A percentile compares a stretch with the other conserved stretches of the same genome.
phyloP scores from a whole-genome alignment of 1,140 invertebrate species.

The Caenorhabditis inopinata region DNA sequence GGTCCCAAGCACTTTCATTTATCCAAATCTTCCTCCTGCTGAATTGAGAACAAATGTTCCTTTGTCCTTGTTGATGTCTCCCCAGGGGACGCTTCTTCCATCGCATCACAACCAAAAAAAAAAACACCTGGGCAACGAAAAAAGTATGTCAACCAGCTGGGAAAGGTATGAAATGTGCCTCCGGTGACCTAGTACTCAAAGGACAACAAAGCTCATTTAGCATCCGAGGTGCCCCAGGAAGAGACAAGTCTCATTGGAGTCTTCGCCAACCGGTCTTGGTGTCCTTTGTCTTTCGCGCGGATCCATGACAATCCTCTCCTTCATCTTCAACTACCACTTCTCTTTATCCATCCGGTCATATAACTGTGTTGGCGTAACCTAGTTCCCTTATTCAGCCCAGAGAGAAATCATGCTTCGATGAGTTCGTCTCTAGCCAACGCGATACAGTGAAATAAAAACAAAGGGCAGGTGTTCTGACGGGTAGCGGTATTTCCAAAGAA shows the following conservation, averaged over 20 bases:
- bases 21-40: background rate
- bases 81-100: background rate
- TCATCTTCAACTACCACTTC: too few relatives aligned
- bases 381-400: conserved; percentile 11
- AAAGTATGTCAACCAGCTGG: conserved; percentile 21
- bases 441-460: background rate
- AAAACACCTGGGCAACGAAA: conserved; percentile 24
- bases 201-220: conserved; percentile 20
- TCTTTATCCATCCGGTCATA: conserved; percentile 28
- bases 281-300: conserved; percentile 17
- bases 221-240: background rate
- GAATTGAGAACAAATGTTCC: background rate
- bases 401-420: conserved; percentile 26
- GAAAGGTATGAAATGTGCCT: conserved; percentile 26
- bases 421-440: conserved; percentile 6
- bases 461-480: conserved; percentile 25
- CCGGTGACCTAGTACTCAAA: conserved; percentile 6
- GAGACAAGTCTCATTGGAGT: background rate
- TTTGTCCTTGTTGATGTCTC: background rate
- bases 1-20: background rate
- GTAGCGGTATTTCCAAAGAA: conserved; percentile 13
- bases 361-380: conserved; percentile 30
- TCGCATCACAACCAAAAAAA: background rate
- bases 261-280: background rate
- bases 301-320: too few relatives aligned